Base-by-base conservation (phyloP, 2,797 vertebrate genomes). In the Leptatherina wallacei region DNA sequence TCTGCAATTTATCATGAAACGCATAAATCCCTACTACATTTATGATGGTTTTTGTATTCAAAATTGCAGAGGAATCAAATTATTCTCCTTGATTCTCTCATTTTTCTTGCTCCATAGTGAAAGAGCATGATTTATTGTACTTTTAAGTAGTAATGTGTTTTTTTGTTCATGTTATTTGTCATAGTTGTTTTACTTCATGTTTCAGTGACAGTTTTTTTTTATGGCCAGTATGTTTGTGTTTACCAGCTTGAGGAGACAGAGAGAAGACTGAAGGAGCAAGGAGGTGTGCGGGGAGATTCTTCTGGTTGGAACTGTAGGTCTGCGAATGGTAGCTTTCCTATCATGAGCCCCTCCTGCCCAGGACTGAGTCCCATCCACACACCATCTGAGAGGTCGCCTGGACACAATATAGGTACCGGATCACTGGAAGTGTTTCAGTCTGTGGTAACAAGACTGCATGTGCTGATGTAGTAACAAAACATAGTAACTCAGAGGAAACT, bases 241-340 rank as follows among this genome's bases (percentile, higher is more conserved):
- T 54, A 93, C 93, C 91, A 93, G 80, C 82, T 92, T 0, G 89
- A 92, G 51, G 90, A 91, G 57, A 81, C 85, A 2, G 88, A 91
- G 30, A 85, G 82, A 65, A 88, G 68, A 38, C 67, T 90, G 69
- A 91, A 72, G 64, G 84, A 86, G 62, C 85, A 82, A 30, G 81
- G 80, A 0, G 65, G 73, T 67, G 76, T 71, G 14, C 68, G 56
- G 52, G 88, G 16, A 0, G 88, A 89, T 52, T 56, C 66, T 18
- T 73, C 66, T 70, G 82, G 69, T 3, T 83, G 85, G 88, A 91
- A 70, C 20, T 65, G 63, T 27, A 82, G 78, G 75, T 36, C 83
- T 51, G 63, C 55, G 56, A 81, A 33, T 6, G 89, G 90, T 65
- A 78, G 64, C 68, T 88, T 72, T 67, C 77, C 89, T 24, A 52